A percentile compares a stretch with the other conserved stretches of the same genome.
These are phyloP conservation scores for Ramazzottius varieornatus DNA, from an alignment of 2,888 invertebrate genomes.

Conservation along the genomic window DNA sequence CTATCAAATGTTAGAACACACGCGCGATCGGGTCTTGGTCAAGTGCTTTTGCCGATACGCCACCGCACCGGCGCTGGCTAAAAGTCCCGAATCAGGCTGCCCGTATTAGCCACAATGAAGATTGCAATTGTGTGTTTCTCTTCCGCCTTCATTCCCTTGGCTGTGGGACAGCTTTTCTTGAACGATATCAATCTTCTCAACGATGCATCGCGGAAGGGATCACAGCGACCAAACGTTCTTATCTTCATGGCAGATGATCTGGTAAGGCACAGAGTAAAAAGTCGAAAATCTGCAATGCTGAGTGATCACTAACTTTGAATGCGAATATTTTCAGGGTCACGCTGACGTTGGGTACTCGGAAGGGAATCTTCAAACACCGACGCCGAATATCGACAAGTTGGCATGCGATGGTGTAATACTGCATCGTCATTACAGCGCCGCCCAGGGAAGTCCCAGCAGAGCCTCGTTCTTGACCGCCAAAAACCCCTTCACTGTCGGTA, in stretches of 20 bases:
- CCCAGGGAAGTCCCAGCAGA: not conserved
- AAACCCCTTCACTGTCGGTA: not conserved
- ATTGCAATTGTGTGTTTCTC: too few relatives aligned
- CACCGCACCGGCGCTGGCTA: too few relatives aligned
- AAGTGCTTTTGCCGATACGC: too few relatives aligned
- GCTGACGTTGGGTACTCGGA: not conserved
- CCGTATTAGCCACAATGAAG: too few relatives aligned
- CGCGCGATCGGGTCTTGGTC: too few relatives aligned
- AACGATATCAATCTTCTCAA: not conserved
- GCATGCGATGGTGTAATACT: not conserved
- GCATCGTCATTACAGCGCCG: not conserved
- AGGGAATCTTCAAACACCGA: not conserved
- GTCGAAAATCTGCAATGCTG: too few relatives aligned
- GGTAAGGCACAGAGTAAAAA: too few relatives aligned
- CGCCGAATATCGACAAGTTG: not conserved
- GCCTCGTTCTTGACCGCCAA: not conserved
- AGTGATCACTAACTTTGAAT: not conserved
- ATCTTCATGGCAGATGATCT: constrained; percentile 1
- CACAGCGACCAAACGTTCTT: not conserved
- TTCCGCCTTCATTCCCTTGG: too few relatives aligned
- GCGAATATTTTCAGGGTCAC: not conserved
- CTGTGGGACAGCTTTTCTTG: too few relatives aligned
- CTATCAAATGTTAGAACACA: too few relatives aligned
- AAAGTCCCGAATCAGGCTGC: too few relatives aligned
- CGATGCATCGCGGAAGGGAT: not conserved